Conservation (phyloP, 2,113 vertebrate species). For the Carassius carassius region DNA sequence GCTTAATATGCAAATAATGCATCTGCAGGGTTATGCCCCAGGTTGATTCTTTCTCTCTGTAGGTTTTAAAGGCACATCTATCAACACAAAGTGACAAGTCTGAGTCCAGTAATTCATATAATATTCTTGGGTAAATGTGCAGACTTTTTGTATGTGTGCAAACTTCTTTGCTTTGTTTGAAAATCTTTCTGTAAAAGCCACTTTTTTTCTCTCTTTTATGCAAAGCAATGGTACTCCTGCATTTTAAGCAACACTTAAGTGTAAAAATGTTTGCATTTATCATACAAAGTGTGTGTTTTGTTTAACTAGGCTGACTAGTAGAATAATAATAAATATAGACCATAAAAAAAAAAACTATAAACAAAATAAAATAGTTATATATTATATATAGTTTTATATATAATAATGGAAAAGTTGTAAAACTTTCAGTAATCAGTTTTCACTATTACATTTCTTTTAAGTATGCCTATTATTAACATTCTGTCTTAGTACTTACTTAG, state of each 20-base stretch:
- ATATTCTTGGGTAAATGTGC: not conserved
- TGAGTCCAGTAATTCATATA: not conserved
- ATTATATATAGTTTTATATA: no score
- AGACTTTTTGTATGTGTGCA: not conserved
- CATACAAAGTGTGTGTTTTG: not conserved
- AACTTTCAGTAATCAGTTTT: no score
- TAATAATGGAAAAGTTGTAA: no score
- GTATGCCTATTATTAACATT: no score
- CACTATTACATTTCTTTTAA: no score
- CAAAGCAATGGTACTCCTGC: not conserved
- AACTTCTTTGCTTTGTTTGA: not conserved
- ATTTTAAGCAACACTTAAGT: not conserved
- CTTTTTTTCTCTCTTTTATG: not conserved
- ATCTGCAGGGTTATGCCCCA: not conserved
- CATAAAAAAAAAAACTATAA: no score
- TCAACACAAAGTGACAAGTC: slow-evolving; percentile 8
- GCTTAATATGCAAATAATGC: slow-evolving; percentile 46
- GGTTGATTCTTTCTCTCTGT: not conserved
- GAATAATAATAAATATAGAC: no score
- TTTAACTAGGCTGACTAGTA: not conserved
- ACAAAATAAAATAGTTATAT: no score
- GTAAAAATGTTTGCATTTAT: not conserved
- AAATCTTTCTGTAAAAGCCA: not conserved
- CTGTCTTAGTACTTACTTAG: no score
- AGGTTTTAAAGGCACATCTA: slow-evolving; percentile 26